phyloP scores from a whole-genome alignment of 1,140 invertebrate species.

The Cherax destructor region DNA sequence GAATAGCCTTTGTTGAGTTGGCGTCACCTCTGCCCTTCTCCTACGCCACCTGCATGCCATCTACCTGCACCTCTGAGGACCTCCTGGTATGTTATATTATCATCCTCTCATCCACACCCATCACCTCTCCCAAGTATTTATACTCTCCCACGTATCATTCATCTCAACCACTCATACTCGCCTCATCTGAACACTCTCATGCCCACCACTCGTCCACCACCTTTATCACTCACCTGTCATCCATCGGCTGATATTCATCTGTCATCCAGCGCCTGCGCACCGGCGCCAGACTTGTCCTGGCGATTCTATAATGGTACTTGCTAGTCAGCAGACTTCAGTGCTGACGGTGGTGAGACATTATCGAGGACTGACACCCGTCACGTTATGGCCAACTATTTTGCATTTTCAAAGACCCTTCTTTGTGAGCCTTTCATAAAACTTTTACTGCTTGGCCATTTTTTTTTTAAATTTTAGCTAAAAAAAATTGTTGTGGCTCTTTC shows the following conservation, averaged over 20 bases:
- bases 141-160: not conserved
- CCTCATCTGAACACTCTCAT: no score
- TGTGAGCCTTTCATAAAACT: no score
- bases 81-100: not conserved
- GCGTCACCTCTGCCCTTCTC: not conserved
- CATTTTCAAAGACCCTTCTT: no score
- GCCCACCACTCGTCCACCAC: not conserved
- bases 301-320: not conserved
- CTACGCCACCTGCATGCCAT: slow-evolving; percentile 38
- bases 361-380: not conserved
- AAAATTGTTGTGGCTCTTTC: no score
- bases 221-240: not conserved
- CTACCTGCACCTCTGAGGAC: slow-evolving; percentile 13
- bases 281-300: no score
- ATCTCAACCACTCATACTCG: not conserved
- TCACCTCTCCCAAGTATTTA: not conserved
- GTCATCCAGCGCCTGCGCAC: not conserved
- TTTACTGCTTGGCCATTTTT: no score
- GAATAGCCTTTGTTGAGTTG: not conserved
- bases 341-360: not conserved
- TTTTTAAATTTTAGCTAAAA: no score
- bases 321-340: not conserved
- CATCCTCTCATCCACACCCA: not conserved
- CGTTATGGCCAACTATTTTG: not conserved
- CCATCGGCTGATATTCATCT: not conserved